Evolutionary conservation across 2,888 invertebrate genomes (phyloP), one percentile per base, ranked within the genome.

Genomic region (Aphelenchoides bicaudatus): DNA sequence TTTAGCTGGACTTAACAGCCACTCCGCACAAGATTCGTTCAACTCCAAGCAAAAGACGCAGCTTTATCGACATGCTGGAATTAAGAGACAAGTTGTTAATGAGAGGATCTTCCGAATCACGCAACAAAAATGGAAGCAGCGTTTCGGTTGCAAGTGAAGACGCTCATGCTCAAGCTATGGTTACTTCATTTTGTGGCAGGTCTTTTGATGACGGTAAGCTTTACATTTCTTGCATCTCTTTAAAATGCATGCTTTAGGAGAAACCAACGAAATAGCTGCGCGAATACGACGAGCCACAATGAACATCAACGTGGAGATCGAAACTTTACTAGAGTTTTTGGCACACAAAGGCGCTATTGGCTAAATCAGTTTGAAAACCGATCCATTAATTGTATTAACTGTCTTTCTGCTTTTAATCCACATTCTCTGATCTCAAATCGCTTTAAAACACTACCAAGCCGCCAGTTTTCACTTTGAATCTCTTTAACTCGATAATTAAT

Each of bases 201-300:
- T 76, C 75, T 13, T 78, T 78, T 62, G 78, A 78, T 59, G 78
- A 79, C 63, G 70, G 70, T 30, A n/a, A n/a, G n/a, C n/a, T n/a
- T n/a, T n/a, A n/a, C n/a, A n/a, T n/a, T n/a, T n/a, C n/a, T n/a
- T n/a, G n/a, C n/a, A n/a, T n/a, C n/a, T n/a, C n/a, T n/a, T n/a
- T n/a, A n/a, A n/a, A n/a, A n/a, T n/a, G n/a, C n/a, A n/a, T n/a
- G n/a, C n/a, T n/a, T n/a, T n/a, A n/a, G n/a, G n/a, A n/a, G 78
- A 78, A 56, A 78, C 78, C n/a, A 78, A 78, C 56, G 78, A 78
- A 61, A 78, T 78, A 39, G 78, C 78, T 23, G 78, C 78, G 62
- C 59, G 78, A 25, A 78, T 78, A 29, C 67, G 78, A 10, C 68
- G 75, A 16, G 78, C 78, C 48, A 78, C 78, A 2, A 72, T 74